phyloP scores from a whole-genome alignment of 2,888 invertebrate species.

The Neocrepidodera transversa region DNA sequence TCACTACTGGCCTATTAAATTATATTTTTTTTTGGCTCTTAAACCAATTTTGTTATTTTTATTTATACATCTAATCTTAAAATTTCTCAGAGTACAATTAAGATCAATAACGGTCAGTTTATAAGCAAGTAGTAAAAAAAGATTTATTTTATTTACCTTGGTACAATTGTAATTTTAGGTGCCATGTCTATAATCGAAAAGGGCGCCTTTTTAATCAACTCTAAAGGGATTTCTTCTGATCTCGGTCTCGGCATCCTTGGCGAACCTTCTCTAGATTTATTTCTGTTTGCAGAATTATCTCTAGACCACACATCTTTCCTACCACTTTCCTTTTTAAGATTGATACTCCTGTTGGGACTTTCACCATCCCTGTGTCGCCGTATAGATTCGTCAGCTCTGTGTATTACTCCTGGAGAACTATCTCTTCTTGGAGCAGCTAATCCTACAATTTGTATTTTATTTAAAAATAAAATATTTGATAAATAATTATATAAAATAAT shows the following conservation, averaged over 20 bases:
- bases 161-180: slow-evolving; percentile 57
- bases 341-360: slow-evolving; percentile 51
- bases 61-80: neutral
- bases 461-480: neutral
- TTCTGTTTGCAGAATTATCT: slow-evolving; percentile 44
- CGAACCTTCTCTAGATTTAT: slow-evolving; percentile 75
- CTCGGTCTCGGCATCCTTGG: slow-evolving; percentile 75
- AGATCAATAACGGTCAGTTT: no score
- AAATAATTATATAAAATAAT: neutral
- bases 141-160: slow-evolving; percentile 53
- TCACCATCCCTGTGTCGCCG: slow-evolving; percentile 47
- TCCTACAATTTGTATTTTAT: no score
- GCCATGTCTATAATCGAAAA: slow-evolving; percentile 61
- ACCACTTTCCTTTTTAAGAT: slow-evolving; percentile 42
- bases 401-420: slow-evolving; percentile 56
- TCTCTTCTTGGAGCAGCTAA: slow-evolving; percentile 60
- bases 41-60: no score
- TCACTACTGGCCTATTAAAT: no score
- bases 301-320: slow-evolving; percentile 42
- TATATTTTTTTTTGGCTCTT: no score
- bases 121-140: no score
- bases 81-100: no score
- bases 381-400: slow-evolving; percentile 51
- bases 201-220: slow-evolving; percentile 73
- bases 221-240: slow-evolving; percentile 82